Base-by-base conservation (phyloP, 1,140 invertebrate species). In the Neoseiulus cucumeris region DNA sequence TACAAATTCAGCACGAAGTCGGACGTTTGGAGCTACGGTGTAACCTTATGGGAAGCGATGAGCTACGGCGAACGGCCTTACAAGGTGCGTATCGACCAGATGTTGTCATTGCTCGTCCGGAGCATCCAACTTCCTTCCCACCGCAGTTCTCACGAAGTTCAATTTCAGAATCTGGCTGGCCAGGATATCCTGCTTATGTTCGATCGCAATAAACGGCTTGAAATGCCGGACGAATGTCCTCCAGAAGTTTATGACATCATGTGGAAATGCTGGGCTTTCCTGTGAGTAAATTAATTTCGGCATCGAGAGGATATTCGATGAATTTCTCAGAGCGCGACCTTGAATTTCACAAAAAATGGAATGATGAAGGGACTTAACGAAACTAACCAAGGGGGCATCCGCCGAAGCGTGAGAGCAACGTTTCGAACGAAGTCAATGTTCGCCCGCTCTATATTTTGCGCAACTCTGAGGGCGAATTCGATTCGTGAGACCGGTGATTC, bases 211-310 rank as follows among this genome's bases (percentile, higher is more conserved):
- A 66, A 70, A 64, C 80, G 88, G 18, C 76, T 93, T 55, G 78
- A 82, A 55, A 80, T 84, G 71, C 91, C 92, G 0, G 81, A 83
- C 65, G 76, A 83, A 44, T 97, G 92, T 76, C 87, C 92, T 0
- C 81, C 84, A 51, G 81, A 87, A 68, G 84, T 91, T 42, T 96
- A 91, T 74, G 76, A 83, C 68, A 80, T 92, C 64, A 95, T 97
- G 87, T 75, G 81, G 66, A 83, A 84, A 72, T 97, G 93, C 75
- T 98, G 93, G 93, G 79, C 82, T 2, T 86, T 87, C 72, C 72
- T 67, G 72, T 73, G 66, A 67, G 70, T 66, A 59, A 20, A n/a
- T 9, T 9, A 39, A 4, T 39, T 39, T 9, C 33, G n/a, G n/a
- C n/a, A n/a, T n/a, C n/a, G n/a, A n/a, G n/a, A n/a, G n/a, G n/a